Evolutionary conservation across 2,888 invertebrate species (phyloP), one percentile per base, ranked within the genome.

Genomic region (Tetropium fuscum): DNA sequence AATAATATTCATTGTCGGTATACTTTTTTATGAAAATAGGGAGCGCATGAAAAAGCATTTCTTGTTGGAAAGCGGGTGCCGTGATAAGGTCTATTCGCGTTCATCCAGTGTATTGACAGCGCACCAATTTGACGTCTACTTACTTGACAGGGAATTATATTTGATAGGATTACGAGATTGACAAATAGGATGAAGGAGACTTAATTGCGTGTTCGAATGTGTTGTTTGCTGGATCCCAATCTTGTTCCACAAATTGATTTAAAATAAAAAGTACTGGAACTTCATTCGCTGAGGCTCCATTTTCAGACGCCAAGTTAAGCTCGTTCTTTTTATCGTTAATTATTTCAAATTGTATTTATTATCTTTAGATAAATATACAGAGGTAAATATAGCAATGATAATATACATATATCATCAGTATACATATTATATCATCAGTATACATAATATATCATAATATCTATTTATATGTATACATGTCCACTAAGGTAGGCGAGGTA

Each of bases 151-250:
- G 77, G 79, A 78, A 79, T 80, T 79, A 79, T 74, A 74, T 78
- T 77, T 78, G 80, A 80, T 79, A 76, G 78, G 79, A 78, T 80
- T 79, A 80, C 77, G 70, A 75, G 78, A 80, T 79, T 79, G 80
- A 79, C 79, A 79, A 79, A 79, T 78, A 78, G 79, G 80, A 78
- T 79, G 75, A 76, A 75, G 74, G 73, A 72, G 72, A 70, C 76
- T 78, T 79, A 79, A 78, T 78, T 77, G 75, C 74, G 72, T 77
- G 77, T 77, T 74, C 72, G 72, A 72, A 72, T 69, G 66, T 72
- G 70, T 69, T 69, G 49, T 41, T 38, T 38, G 53, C 51, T 25
- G 51, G 56, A 53, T 53, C 60, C 40, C 51, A 19, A 40, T 20
- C 51, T 51, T 70, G 66, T 69, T 67, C 62, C 62, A 66, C 63